These are phyloP conservation scores for Diarsia brunnea DNA, from an alignment of 2,888 invertebrate genomes.

Conservation along the genomic window DNA sequence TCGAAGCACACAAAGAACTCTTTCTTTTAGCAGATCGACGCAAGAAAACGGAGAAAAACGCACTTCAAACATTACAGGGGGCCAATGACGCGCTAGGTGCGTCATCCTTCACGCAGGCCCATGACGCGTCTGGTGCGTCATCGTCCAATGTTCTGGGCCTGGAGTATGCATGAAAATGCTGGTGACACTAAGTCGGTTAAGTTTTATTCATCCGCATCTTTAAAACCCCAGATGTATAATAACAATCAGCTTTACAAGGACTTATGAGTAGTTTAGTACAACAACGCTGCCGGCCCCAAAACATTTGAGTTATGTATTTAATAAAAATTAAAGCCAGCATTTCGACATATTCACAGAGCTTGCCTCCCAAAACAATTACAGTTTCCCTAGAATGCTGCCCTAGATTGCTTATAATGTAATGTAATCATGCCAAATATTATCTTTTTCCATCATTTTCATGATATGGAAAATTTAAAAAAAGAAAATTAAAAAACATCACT, in stretches of 20 bases:
- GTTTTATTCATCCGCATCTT: slow-evolving; percentile 6
- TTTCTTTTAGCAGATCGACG: too few species aligned
- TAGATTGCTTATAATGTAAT: background rate
- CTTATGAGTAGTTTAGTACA: background rate
- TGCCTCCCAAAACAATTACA: background rate
- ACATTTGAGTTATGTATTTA: too few species aligned
- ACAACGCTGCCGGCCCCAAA: background rate
- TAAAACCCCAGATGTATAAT: background rate
- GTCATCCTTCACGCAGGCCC: too few species aligned
- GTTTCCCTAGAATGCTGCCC: background rate
- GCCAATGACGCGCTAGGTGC: too few species aligned
- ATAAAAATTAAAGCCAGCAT: background rate
- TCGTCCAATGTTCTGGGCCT: too few species aligned
- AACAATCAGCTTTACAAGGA: background rate
- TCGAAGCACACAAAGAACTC: too few species aligned
- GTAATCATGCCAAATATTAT: background rate
- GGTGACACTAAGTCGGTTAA: too few species aligned
- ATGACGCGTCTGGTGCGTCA: too few species aligned
- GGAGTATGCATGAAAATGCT: too few species aligned
- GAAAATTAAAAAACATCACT: too few species aligned
- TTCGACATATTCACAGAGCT: background rate
- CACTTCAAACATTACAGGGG: too few species aligned
- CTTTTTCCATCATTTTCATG: background rate
- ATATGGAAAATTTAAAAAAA: background rate
- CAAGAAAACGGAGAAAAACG: too few species aligned